Conservation (phyloP, 2,888 invertebrate species). For the Melanophora roralis region DNA sequence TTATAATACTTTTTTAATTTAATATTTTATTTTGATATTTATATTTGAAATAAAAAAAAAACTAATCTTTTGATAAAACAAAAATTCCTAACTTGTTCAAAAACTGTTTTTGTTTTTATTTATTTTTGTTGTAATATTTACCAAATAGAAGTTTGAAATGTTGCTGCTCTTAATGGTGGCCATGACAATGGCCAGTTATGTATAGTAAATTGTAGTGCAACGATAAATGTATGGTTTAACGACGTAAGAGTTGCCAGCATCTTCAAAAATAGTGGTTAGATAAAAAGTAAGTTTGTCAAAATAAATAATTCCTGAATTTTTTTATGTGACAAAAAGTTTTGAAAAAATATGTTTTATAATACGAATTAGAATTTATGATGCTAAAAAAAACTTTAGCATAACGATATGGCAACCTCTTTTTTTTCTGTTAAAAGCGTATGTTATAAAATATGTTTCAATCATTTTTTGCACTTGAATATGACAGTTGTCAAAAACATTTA, state of each 20-base stretch:
- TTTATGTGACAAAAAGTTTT: no score
- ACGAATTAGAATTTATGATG: no score
- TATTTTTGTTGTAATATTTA: not conserved
- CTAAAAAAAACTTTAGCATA: no score
- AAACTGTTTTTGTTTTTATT: no score
- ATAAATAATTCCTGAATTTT: no score
- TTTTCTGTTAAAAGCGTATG: not conserved
- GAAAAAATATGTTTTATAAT: no score
- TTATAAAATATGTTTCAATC: not conserved
- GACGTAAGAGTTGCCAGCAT: not conserved
- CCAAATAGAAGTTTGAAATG: not conserved
- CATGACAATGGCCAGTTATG: not conserved
- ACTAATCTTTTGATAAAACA: no score
- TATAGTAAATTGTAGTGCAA: not conserved
- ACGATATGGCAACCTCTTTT: not conserved
- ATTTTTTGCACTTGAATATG: constrained; percentile 16
- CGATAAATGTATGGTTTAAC: not conserved
- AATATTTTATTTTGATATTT: no score
- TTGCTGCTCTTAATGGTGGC: not conserved
- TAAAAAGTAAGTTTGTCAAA: not conserved
- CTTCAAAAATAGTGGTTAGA: not conserved
- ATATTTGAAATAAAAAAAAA: no score
- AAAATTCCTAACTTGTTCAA: no score
- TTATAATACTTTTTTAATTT: no score
- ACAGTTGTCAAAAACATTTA: constrained; percentile 42